Percentiles rank a stretch among this genome's conserved stretches.
Conservation (phyloP, 2,113 vertebrate genomes). For the Physeter macrocephalus region DNA sequence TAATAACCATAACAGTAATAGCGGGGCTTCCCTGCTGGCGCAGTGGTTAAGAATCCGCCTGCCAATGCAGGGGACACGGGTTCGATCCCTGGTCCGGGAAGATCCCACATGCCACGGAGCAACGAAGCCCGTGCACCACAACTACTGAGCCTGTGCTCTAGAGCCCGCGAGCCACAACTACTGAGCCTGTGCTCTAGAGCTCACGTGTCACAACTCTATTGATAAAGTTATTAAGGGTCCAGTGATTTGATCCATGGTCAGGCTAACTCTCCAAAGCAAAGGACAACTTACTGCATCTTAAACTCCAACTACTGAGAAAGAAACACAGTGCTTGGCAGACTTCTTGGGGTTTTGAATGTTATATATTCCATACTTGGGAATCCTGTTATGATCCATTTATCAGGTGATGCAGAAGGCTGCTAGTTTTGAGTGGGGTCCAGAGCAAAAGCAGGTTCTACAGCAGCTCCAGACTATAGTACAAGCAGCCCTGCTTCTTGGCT, state of each 20-base stretch:
- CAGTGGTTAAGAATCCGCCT: no score
- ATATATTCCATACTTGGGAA: neutral
- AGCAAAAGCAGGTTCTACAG: neutral
- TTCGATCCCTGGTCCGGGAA: no score
- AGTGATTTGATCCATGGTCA: neutral
- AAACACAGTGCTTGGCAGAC: neutral
- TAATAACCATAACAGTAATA: neutral
- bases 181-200: no score
- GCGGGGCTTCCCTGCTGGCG: no score
- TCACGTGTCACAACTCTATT: no score
- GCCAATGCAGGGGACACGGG: no score
- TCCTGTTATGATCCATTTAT: neutral
- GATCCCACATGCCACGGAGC: no score
- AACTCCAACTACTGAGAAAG: neutral
- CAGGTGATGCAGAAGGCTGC: neutral
- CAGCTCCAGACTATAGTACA: neutral
- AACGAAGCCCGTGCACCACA: no score
- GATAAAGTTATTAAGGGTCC: neutral
- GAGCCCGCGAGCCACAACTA: no score
- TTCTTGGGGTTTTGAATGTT: neutral
- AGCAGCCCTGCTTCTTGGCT: neutral
- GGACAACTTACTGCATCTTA: neutral
- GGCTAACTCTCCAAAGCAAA: neutral
- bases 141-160: no score
- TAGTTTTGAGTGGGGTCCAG: neutral